A percentile compares a stretch with the other conserved stretches of the same genome.
Conservation (phyloP, 2,113 vertebrate genomes). For the Pipra filicauda region DNA sequence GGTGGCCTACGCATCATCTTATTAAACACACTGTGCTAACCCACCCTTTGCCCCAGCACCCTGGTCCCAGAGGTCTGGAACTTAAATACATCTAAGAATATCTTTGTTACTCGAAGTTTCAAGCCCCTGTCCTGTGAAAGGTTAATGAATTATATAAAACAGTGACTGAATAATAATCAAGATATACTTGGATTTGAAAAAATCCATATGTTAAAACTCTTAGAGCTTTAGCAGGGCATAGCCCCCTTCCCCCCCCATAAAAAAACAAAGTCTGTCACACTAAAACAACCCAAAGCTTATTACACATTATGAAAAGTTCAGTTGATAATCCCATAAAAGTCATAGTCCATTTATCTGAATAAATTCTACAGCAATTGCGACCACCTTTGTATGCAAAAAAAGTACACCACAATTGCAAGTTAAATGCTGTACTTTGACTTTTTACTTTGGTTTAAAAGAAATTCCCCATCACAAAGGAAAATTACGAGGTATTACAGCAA, state of each 20-base stretch:
- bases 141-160: neutral
- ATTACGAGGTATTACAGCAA: neutral
- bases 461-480: neutral
- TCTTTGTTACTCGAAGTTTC: neutral
- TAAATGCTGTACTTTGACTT: neutral
- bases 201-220: neutral
- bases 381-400: neutral
- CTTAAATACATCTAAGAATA: neutral
- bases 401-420: neutral
- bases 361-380: neutral
- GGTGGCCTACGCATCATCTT: neutral
- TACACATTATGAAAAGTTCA: neutral
- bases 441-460: neutral
- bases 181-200: neutral
- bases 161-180: neutral
- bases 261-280: neutral
- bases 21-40: accelerated
- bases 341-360: neutral
- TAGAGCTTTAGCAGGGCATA: neutral
- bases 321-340: neutral
- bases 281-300: neutral
- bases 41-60: accelerated
- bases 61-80: neutral
- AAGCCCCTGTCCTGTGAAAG: neutral
- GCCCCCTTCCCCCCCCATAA: accelerated